phyloP scores from a whole-genome alignment of 2,888 invertebrate species.

The Dascillus cervinus region DNA sequence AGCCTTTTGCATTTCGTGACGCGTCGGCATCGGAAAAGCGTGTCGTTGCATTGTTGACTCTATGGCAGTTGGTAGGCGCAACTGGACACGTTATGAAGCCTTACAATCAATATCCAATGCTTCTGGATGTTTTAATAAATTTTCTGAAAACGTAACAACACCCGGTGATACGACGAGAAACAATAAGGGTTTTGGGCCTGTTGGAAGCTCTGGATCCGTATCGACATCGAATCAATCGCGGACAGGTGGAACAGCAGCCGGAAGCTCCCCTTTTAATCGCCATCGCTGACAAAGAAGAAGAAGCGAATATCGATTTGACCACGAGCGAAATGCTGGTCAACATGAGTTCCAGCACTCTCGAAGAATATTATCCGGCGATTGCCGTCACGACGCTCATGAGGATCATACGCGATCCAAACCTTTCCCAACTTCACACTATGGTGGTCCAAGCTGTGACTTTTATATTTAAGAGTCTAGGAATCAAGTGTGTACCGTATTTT shows the following conservation, averaged over 20 bases:
- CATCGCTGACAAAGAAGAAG: constrained; percentile 73
- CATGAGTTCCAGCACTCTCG: constrained; percentile 79
- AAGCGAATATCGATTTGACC: constrained; percentile 65
- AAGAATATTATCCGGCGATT: constrained; percentile 97
- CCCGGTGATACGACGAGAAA: constrained; percentile 78
- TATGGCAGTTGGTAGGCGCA: constrained; percentile 93
- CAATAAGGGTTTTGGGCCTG: constrained; percentile 88
- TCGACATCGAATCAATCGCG: constrained; percentile 91
- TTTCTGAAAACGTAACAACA: constrained; percentile 96
- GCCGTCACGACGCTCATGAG: constrained; percentile 95
- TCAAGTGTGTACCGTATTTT: constrained; percentile 89
- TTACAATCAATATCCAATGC: constrained; percentile 86
- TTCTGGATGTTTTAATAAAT: constrained; percentile 88
- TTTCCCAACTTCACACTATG: constrained; percentile 89
- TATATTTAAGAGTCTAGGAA: constrained; percentile 92
- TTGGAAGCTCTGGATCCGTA: constrained; percentile 97
- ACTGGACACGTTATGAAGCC: constrained; percentile 95
- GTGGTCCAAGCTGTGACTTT: constrained; percentile 96
- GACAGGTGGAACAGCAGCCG: constrained; percentile 80
- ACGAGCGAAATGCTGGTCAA: constrained; percentile 93
- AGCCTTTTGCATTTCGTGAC: constrained; percentile 92
- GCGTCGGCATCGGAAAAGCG: constrained; percentile 91
- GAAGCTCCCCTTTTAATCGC: constrained; percentile 75
- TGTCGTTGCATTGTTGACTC: constrained; percentile 89
- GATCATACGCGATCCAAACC: constrained; percentile 86